These are phyloP conservation scores for Cetoscarus ocellatus DNA, from an alignment of 2,797 vertebrate genomes.

Conservation along the genomic window DNA sequence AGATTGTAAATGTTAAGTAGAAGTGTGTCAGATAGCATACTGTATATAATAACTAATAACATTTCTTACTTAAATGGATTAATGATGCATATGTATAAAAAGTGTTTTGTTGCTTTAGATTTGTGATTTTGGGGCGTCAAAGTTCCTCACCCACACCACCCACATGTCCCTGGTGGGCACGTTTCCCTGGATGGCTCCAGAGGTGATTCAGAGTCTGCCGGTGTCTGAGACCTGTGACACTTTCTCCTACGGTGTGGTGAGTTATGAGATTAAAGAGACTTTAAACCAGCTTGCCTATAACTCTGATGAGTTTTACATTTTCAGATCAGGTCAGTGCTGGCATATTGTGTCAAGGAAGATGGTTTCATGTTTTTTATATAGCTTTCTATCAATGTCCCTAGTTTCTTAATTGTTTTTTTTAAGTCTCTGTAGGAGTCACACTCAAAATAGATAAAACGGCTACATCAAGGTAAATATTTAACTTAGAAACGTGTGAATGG, in stretches of 20 bases:
- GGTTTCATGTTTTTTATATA: too few species aligned
- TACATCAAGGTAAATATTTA: too few species aligned
- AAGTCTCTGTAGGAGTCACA: too few species aligned
- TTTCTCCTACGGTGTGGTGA: constrained; percentile 97
- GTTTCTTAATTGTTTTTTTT: too few species aligned
- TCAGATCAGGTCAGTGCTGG: too few species aligned
- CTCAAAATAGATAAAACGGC: too few species aligned
- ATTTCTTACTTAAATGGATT: too few species aligned
- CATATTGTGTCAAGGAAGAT: too few species aligned
- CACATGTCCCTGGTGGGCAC: constrained; percentile 99
- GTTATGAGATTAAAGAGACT: constrained; percentile 57
- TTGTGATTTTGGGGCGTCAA: constrained; percentile 97
- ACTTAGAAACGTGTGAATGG: too few species aligned
- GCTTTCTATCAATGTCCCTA: too few species aligned
- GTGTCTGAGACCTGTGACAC: constrained; percentile 98
- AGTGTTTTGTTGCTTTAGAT: constrained; percentile 83
- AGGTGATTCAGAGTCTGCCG: constrained; percentile 98
- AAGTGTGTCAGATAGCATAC: background rate
- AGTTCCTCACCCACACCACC: constrained; percentile 96
- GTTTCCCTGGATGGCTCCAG: constrained; percentile 99
- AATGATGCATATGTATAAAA: too few species aligned
- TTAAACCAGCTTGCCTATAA: background rate
- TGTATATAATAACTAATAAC: too few species aligned
- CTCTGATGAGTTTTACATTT: background rate
- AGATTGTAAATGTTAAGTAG: background rate